Conservation (phyloP, 2,113 vertebrate species). For the Damaliscus lunatus region DNA sequence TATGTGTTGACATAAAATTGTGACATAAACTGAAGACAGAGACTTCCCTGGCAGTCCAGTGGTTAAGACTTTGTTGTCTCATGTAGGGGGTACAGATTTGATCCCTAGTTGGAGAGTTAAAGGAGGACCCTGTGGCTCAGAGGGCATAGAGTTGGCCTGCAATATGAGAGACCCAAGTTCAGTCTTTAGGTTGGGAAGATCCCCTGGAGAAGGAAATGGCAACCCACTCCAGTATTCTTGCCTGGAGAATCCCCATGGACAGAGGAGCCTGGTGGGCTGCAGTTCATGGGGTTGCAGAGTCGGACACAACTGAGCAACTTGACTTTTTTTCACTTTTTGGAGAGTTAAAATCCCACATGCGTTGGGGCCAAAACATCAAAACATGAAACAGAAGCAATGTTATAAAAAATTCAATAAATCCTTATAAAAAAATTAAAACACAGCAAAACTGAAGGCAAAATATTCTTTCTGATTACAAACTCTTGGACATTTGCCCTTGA, state of each 20-base stretch:
- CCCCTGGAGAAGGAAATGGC: not conserved
- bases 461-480: not conserved
- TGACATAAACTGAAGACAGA: not conserved
- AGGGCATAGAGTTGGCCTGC: not conserved
- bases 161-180: not conserved
- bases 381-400: not conserved
- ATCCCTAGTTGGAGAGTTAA: not conserved
- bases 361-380: not conserved
- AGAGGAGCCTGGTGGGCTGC: not conserved
- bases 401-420: not conserved
- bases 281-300: not conserved
- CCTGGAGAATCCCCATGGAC: not conserved
- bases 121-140: not conserved
- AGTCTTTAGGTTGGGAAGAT: not conserved
- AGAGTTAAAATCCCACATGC: not conserved
- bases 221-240: not conserved
- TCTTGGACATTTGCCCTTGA: not conserved
- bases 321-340: not conserved
- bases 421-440: not conserved
- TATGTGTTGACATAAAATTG: not conserved
- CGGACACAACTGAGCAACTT: not conserved
- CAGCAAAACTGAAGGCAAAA: not conserved
- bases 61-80: not conserved
- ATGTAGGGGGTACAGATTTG: not conserved
- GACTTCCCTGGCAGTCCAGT: not conserved